Conservation (phyloP, 2,888 invertebrate genomes). For the Leptogaster cylindrica region DNA sequence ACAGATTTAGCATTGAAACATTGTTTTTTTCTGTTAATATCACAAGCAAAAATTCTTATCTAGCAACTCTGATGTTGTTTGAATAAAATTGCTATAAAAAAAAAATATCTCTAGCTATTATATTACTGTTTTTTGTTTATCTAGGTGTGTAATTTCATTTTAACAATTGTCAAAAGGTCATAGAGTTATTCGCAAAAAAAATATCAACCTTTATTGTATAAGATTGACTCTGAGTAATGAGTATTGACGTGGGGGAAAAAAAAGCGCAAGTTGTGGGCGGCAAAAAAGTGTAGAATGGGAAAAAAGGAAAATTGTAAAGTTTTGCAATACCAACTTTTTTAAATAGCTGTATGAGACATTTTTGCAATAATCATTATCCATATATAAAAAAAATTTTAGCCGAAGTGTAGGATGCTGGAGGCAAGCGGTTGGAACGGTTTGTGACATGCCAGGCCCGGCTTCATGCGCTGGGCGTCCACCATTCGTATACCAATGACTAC, state of each 20-base stretch:
- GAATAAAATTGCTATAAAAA: no score
- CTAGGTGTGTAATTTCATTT: no score
- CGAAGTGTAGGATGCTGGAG: constrained; percentile 7
- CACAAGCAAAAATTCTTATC: no score
- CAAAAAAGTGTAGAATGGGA: neutral
- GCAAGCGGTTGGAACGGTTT: constrained; percentile 17
- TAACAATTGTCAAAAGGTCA: no score
- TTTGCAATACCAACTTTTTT: constrained; percentile 58
- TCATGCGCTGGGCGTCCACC: neutral
- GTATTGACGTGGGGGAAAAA: neutral
- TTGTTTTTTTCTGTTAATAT: no score
- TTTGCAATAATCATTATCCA: constrained; percentile 54
- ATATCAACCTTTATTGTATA: no score
- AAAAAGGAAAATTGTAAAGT: neutral
- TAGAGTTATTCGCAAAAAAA: no score
- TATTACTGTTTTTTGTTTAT: no score
- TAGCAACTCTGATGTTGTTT: no score
- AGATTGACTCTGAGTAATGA: no score
- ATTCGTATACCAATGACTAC: neutral
- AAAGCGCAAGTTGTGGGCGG: neutral
- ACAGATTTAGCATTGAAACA: no score
- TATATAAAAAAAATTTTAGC: constrained; percentile 7
- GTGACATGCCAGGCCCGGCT: constrained; percentile 15
- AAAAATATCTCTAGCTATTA: no score
- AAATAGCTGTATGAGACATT: constrained; percentile 58